These are phyloP conservation scores for Pseudotriccus pelzelni DNA, from an alignment of 2,797 vertebrate species.

Conservation along the genomic window DNA sequence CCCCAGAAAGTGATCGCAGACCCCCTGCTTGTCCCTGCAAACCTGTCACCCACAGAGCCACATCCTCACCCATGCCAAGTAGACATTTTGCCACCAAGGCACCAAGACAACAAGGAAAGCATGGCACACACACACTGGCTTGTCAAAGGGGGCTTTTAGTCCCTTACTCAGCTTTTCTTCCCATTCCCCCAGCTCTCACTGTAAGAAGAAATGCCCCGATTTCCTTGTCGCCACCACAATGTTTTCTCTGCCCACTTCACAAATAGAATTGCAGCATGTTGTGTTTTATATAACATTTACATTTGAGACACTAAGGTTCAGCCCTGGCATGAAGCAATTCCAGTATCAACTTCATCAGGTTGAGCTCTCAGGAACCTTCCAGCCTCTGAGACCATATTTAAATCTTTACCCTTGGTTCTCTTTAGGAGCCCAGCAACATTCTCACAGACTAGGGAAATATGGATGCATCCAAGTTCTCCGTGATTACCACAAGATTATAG, in stretches of 20 bases:
- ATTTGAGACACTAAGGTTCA: not conserved
- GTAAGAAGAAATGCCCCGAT: not conserved
- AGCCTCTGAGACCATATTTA: not conserved
- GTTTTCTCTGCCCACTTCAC: not conserved
- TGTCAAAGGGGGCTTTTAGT: not conserved
- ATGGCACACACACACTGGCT: fast-evolving
- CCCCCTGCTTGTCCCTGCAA: not conserved
- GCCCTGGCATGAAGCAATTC: not conserved
- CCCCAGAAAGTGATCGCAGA: fast-evolving
- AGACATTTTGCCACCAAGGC: fast-evolving
- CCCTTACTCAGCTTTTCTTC: not conserved
- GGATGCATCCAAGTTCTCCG: fast-evolving
- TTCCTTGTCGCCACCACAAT: not conserved
- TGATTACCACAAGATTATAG: not conserved
- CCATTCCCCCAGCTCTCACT: not conserved
- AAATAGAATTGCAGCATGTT: not conserved
- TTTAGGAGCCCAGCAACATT: not conserved
- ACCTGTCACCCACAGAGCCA: fast-evolving
- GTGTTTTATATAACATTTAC: not conserved
- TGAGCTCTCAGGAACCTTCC: not conserved
- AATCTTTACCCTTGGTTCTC: not conserved
- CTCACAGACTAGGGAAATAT: not conserved
- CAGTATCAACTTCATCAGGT: not conserved
- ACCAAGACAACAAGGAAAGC: not conserved
- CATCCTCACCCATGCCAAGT: fast-evolving